Base-by-base conservation (phyloP, 2,888 invertebrate genomes). In the Lobophora halterata region DNA sequence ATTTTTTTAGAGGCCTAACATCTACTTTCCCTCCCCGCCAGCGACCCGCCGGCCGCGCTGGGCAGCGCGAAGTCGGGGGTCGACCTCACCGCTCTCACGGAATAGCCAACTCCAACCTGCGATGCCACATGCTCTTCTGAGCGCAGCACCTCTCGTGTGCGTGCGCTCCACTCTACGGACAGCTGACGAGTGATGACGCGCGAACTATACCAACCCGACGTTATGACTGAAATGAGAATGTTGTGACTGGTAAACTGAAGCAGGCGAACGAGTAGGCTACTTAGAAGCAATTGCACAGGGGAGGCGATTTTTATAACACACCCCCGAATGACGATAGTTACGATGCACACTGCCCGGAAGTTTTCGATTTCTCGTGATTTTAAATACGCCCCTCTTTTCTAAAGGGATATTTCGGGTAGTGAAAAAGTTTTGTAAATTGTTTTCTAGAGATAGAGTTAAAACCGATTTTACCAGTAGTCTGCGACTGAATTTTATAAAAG, bases 1-100 rank as follows among this genome's bases (percentile, higher is more conserved):
- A 95, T 96, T 85, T 96, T 96, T 88, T 88, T 96, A 88, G 95
- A 96, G 90, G 95, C 95, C 92, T 95, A 95, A 94, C 95, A 94
- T 91, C 92, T 93, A 92, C 93, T 93, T 85, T 92, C 93, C 92
- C 93, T 93, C 92, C 93, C 93, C 91, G 92, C 92, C 91, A 93
- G 92, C 90, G 91, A 91, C 88, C 91, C 91, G 46, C 90, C 90
- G 89, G 89, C 89, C 89, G 91, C 90, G 73, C 90, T 89, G 86
- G 91, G 90, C 88, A 90, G 88, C 85, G 83, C 85, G 85, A 81
- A 65, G 71, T 76, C 72, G 79, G 79, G 82, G 88, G 90, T 82
- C 90, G 90, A 87, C 86, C 90, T 90, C 90, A 89, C 86, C 86
- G 88, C 83, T 75, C 83, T 71, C 88, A 87, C 77, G 85, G 88